phyloP scores from a whole-genome alignment of 2,113 vertebrate genomes.

The Noctilio leporinus region DNA sequence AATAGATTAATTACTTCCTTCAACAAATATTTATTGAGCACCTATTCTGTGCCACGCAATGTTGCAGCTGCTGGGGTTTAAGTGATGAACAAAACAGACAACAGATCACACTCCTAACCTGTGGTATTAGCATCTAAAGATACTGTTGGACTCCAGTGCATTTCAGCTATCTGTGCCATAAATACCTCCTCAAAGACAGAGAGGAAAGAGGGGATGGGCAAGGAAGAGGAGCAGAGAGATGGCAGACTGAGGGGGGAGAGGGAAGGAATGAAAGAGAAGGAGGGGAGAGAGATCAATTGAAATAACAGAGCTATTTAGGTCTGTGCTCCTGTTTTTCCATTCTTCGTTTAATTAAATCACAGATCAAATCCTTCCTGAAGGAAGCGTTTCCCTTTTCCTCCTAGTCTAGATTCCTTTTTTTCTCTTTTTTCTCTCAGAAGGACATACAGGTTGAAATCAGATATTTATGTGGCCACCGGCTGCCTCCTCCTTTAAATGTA shows the following conservation, averaged over 20 bases:
- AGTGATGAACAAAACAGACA: not conserved
- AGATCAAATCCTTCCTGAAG: not conserved
- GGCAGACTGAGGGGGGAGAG: not conserved
- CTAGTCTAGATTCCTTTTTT: not conserved
- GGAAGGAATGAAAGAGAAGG: not conserved
- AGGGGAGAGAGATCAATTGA: not conserved
- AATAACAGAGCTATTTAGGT: not conserved
- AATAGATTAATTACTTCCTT: constrained; percentile 31
- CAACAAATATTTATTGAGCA: not conserved
- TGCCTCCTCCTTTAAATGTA: not conserved
- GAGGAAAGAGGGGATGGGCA: not conserved
- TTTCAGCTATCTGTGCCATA: not conserved
- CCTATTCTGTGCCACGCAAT: not conserved
- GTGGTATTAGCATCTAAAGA: not conserved
- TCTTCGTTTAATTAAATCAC: not conserved
- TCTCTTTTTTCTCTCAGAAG: not conserved
- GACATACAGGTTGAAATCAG: not conserved
- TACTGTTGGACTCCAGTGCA: not conserved
- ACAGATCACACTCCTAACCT: not conserved
- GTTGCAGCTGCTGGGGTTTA: not conserved
- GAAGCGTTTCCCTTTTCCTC: not conserved
- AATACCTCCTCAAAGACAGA: not conserved
- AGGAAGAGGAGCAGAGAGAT: not conserved
- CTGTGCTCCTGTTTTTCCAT: not conserved
- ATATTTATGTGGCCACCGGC: not conserved